Percentiles rank a stretch among this genome's conserved stretches.
Conservation (phyloP, 2,888 invertebrate species). For the Coelinius sp. region DNA sequence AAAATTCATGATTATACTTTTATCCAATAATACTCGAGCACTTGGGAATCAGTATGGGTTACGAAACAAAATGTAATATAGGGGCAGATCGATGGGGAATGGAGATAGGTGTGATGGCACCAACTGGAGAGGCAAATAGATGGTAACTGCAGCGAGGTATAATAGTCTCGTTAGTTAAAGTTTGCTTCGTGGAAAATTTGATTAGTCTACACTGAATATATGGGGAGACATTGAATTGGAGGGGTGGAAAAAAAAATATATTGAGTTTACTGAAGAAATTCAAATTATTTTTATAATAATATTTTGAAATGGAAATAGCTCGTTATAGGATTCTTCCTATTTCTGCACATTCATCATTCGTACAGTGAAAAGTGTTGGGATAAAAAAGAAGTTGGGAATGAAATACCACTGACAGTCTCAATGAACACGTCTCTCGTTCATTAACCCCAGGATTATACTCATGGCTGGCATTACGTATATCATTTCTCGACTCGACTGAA, state of each 20-base stretch:
- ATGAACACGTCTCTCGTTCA: slow-evolving; percentile 27
- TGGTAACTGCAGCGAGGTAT: slow-evolving; percentile 21
- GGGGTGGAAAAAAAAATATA: slow-evolving; percentile 10
- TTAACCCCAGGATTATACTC: slow-evolving; percentile 13
- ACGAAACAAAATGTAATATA: slow-evolving; percentile 11
- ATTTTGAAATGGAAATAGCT: background rate
- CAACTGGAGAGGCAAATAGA: background rate
- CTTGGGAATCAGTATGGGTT: background rate
- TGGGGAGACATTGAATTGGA: slow-evolving; percentile 1
- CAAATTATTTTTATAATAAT: background rate
- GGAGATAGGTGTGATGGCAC: background rate
- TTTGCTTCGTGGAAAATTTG: slow-evolving; percentile 25
- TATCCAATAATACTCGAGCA: background rate
- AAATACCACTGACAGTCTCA: background rate
- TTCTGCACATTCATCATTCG: background rate
- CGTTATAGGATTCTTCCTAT: background rate
- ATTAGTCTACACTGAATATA: slow-evolving; percentile 23
- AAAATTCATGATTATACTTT: background rate
- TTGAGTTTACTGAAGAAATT: background rate
- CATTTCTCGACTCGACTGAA: background rate
- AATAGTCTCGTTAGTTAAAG: slow-evolving; percentile 27
- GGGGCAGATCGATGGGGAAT: background rate
- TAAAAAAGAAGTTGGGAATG: background rate
- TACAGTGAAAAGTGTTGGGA: background rate
- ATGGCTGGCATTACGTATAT: slow-evolving; percentile 1